Evolutionary conservation across 2,797 vertebrate species (phyloP).

Genomic region (Dermochelys coriacea): DNA sequence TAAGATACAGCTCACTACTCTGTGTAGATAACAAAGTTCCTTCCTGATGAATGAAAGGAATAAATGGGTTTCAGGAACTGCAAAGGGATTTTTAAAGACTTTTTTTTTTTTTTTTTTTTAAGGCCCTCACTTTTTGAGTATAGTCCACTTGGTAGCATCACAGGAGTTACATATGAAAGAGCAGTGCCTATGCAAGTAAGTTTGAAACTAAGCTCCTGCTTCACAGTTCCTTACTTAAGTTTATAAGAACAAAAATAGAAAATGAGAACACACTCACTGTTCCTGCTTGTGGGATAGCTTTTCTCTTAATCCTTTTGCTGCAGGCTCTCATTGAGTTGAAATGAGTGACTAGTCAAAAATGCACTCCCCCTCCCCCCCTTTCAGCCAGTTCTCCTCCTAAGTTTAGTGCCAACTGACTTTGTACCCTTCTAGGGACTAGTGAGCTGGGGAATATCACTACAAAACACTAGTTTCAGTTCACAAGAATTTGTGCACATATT

Average conservation of each 20-base stretch:
- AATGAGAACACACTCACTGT: background rate
- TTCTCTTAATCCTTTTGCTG: background rate
- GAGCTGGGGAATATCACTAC: background rate
- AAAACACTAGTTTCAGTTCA: background rate
- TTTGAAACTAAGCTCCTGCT: background rate
- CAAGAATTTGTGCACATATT: background rate
- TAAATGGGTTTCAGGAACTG: background rate
- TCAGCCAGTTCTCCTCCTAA: background rate
- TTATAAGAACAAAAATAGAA: background rate
- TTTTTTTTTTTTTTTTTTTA: background rate
- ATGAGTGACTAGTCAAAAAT: background rate
- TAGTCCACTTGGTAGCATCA: background rate
- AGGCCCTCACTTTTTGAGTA: background rate
- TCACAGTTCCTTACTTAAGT: background rate
- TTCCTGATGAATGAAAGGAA: background rate
- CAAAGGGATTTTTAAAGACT: background rate
- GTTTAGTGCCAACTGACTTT: too few relatives aligned
- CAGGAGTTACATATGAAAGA: background rate
- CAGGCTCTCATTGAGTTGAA: background rate
- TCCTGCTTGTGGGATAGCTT: background rate
- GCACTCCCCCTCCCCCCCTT: background rate
- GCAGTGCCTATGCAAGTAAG: accelerated
- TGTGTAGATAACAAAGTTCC: background rate
- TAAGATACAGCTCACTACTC: background rate
- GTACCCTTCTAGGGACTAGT: background rate